phyloP scores from a whole-genome alignment of 2,888 invertebrate genomes.

The Ormyrus rosae region DNA sequence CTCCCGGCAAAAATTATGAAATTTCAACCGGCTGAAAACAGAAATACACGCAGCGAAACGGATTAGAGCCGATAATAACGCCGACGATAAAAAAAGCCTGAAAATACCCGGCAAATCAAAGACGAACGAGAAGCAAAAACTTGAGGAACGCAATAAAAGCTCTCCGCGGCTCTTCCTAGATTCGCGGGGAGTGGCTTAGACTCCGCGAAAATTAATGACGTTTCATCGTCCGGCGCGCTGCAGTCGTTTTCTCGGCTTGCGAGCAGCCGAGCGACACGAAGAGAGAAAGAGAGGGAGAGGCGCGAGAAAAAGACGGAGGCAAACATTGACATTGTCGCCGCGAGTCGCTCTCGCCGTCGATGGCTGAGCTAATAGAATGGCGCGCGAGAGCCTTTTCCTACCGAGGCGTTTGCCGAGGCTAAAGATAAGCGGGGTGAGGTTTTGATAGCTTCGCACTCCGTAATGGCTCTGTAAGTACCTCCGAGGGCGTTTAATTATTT shows the following conservation, averaged over 20 bases:
- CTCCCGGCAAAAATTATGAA: not conserved
- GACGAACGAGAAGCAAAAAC: too few species aligned
- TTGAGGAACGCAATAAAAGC: too few species aligned
- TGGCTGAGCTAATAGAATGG: conserved; percentile 64
- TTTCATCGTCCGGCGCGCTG: conserved; percentile 58
- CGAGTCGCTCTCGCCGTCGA: conserved; percentile 62
- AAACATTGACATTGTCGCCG: conserved; percentile 70
- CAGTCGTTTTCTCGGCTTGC: too few species aligned
- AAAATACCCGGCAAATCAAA: too few species aligned
- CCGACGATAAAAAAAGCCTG: too few species aligned
- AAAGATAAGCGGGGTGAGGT: conserved; percentile 1
- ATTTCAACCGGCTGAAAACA: too few species aligned
- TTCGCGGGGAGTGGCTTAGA: conserved; percentile 18
- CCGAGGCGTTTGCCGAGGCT: not conserved
- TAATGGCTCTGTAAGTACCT: not conserved
- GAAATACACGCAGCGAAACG: too few species aligned
- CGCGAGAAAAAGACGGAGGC: conserved; percentile 47
- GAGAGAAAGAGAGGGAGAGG: not conserved
- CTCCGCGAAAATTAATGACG: conserved; percentile 60
- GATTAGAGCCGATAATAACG: too few species aligned
- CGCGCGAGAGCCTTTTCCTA: not conserved
- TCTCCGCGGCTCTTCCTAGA: not conserved
- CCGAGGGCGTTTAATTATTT: conserved; percentile 18
- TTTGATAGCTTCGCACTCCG: conserved; percentile 13
- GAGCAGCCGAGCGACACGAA: too few species aligned